Conservation (phyloP, 2,797 vertebrate species). For the Sebastes matsubarae region DNA sequence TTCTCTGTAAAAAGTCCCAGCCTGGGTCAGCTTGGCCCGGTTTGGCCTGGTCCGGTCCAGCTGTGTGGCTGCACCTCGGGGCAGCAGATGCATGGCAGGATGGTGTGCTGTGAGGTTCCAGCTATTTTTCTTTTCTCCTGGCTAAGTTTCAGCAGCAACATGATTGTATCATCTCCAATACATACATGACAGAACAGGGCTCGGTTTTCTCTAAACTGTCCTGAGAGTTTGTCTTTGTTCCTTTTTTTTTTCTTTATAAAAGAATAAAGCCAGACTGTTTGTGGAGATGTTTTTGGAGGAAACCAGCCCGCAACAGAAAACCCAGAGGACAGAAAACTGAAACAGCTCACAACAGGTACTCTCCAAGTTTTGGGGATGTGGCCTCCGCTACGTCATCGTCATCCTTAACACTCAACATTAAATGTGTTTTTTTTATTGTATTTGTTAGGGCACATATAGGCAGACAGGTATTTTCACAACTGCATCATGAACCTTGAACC, state of each 20-base stretch:
- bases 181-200: constrained; percentile 42
- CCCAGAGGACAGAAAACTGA: constrained; percentile 40
- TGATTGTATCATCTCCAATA: constrained; percentile 72
- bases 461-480: constrained; percentile 71
- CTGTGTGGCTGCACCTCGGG: constrained; percentile 26
- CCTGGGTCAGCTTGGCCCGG: constrained; percentile 22
- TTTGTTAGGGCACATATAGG: constrained; percentile 79
- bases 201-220: constrained; percentile 43
- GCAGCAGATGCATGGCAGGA: constrained; percentile 45
- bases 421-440: constrained; percentile 66
- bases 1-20: constrained; percentile 27
- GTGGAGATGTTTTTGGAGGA: constrained; percentile 39
- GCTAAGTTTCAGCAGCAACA: constrained; percentile 70
- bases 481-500: constrained; percentile 72
- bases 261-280: constrained; percentile 42
- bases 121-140: constrained; percentile 24
- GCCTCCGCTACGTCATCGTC: constrained; percentile 35
- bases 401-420: constrained; percentile 52
- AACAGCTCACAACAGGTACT: constrained; percentile 25
- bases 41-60: constrained; percentile 17
- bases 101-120: constrained; percentile 52
- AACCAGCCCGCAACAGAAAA: constrained; percentile 32
- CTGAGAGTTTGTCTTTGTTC: constrained; percentile 36
- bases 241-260: constrained; percentile 10
- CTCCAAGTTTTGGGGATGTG: constrained; percentile 50